Evolutionary conservation across 1,140 invertebrate species (phyloP), one percentile per base, ranked within the genome.

Genomic region (Bemisia tabaci): DNA sequence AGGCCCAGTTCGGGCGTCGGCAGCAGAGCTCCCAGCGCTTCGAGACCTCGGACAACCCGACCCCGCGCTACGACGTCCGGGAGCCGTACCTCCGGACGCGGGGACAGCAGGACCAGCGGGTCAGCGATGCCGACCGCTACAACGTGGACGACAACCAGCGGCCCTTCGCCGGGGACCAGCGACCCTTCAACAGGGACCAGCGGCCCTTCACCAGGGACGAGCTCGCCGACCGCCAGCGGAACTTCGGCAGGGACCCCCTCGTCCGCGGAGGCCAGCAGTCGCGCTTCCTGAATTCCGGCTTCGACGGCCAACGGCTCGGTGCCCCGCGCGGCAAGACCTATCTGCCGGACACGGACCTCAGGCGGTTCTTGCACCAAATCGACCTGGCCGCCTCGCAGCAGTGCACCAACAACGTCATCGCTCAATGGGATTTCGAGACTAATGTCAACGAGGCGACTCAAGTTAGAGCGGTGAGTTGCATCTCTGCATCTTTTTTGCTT

Each of bases 341-440:
- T 17, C 23, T 63, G 17, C 62, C 24, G 25, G 59, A 68, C 22
- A 62, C 48, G 59, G 74, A 76, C 26, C 69, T 77, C n/a, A 39
- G 71, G 21, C 75, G 73, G 63, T 78, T 90, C n/a, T 74, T 91
- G 25, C 80, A 83, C 12, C 83, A 85, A 66, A 78, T 89, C 12
- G 89, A 91, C 72, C 81, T 86, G 60, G 82, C 87, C 68, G 83
- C 86, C 12, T 86, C 88, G 0, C 82, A 87, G 73, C 84, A 88
- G 73, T 92, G 90, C 74, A 89, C 87, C 1, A 85, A 85, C 26
- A 91, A 92, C 75, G 89, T 92, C 26, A 85, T 83, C 0, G 87
- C 90, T 0, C 89, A 92, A 71, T 93, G 91, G 91, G 85, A 87
- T 73, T 93, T 90, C 75, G 90, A 92, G 77, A 92, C 90, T 0